Base-by-base conservation (phyloP, 2,113 vertebrate species). In the Lepisosteus oculatus region DNA sequence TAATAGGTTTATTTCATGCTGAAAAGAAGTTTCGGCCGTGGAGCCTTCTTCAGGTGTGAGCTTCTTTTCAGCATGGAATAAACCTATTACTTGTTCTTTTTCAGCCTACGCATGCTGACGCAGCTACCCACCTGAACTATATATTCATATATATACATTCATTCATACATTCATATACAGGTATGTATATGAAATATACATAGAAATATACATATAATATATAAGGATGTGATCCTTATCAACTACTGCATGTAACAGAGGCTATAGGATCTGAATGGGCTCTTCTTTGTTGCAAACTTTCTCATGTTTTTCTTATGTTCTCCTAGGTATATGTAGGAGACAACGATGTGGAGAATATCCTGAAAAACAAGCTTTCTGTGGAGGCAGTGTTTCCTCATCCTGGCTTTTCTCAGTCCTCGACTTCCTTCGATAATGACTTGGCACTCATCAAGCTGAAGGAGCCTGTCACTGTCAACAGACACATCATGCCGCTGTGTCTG, bases 401-500 rank as follows among this genome's bases (percentile, higher is more conserved):
- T 79, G 85, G 14, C 7, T 81, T 63, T 85, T 88, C 68, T 81
- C 8, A 3, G 12, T 11, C n/a, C 9, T n/a, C 17, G 5, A 2
- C 13, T 2, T 11, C 85, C 65, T 83, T 0, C 61, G 65, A 88
- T 79, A 74, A 90, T 70, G 87, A 91, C 74, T 85, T 90, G 8
- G 87, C 85, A 0, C 55, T 91, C 76, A 80, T 91, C 72, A 84
- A 83, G 73, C 70, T 88, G 9, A 0, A 43, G 0, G 15, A 44
- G 0, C 13, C 76, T 0, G 11, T 90, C 67, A 86, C 83, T 1
- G 89, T 89, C 67, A 0, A 42, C 3, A 13, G 72, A 54, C 41
- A 73, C 8, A 2, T 89, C 3, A 88, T 89, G 90, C 87, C 88
- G 8, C 41, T 90, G 12, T 89, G 90, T 80, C 74, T 90, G 70